Evolutionary conservation across 1,140 invertebrate species (phyloP).

Genomic region (Olivierus martensii): DNA sequence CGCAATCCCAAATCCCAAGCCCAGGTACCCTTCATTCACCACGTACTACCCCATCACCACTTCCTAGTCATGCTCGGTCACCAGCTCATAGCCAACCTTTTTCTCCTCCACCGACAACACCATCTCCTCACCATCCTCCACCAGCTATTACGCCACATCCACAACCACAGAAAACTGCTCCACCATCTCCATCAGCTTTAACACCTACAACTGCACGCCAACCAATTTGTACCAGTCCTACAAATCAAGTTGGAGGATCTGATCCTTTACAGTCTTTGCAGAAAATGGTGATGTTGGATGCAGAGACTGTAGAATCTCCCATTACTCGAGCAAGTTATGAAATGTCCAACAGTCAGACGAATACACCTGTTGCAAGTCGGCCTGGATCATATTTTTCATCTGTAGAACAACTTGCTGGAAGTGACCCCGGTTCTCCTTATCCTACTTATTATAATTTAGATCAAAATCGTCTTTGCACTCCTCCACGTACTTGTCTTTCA

Average conservation of each 20-base stretch:
- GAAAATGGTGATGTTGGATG: constrained; percentile 24
- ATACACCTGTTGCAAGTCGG: neutral
- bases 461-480: constrained; percentile 20
- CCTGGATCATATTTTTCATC: constrained; percentile 16
- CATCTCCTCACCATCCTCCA: constrained; percentile 4
- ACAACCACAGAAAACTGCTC: constrained; percentile 12
- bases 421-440: constrained; percentile 17
- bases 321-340: constrained; percentile 15
- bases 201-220: constrained; percentile 1
- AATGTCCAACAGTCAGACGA: constrained; percentile 12
- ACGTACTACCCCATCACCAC: constrained; percentile 20
- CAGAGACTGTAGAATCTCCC: constrained; percentile 13
- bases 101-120: constrained; percentile 14
- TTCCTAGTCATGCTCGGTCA: constrained; percentile 13
- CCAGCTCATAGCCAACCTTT: constrained; percentile 19
- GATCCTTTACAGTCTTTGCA: constrained; percentile 26
- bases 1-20: constrained; percentile 19
- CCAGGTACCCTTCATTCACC: constrained; percentile 19
- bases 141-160: neutral
- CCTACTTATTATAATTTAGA: constrained; percentile 22
- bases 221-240: constrained; percentile 5
- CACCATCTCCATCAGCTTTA: constrained; percentile 10
- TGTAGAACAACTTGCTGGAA: constrained; percentile 11
- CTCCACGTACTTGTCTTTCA: constrained; percentile 14
- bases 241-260: neutral